phyloP scores from a whole-genome alignment of 2,113 vertebrate species.

The Cepphus grylle region DNA sequence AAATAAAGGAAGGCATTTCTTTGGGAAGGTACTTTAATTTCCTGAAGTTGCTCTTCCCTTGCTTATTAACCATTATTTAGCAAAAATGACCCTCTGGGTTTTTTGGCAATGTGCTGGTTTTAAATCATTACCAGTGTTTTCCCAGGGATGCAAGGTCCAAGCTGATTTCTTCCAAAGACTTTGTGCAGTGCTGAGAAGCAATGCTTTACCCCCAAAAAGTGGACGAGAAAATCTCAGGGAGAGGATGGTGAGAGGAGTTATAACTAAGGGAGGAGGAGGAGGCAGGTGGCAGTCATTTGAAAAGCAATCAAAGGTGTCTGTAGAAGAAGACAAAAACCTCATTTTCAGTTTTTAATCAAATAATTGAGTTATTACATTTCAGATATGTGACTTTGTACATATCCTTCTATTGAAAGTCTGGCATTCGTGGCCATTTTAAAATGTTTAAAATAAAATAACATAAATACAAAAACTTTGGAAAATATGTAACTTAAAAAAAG shows the following conservation, averaged over 20 bases:
- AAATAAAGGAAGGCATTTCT: not conserved
- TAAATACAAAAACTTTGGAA: not conserved
- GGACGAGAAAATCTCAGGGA: too few species aligned
- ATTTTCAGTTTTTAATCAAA: not conserved
- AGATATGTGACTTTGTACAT: too few species aligned
- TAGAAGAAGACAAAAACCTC: not conserved
- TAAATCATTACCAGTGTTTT: not conserved
- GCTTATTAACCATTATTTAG: not conserved
- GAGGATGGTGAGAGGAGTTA: not conserved
- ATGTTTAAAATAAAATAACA: not conserved
- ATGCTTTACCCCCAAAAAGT: not conserved
- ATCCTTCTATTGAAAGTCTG: not conserved
- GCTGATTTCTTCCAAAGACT: not conserved
- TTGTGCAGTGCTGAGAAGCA: not conserved
- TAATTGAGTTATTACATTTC: not conserved
- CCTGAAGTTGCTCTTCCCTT: not conserved
- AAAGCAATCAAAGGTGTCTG: not conserved
- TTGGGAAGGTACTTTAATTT: not conserved
- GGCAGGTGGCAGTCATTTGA: not conserved
- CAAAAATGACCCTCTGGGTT: not conserved
- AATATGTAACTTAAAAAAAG: not conserved
- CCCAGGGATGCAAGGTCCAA: not conserved
- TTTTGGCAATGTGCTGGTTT: not conserved
- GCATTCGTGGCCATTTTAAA: not conserved
- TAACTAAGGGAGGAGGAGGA: not conserved